Percentiles rank a stretch among this genome's conserved stretches.
Conservation (phyloP, 2,113 vertebrate species). For the Melanocharis versteri region DNA sequence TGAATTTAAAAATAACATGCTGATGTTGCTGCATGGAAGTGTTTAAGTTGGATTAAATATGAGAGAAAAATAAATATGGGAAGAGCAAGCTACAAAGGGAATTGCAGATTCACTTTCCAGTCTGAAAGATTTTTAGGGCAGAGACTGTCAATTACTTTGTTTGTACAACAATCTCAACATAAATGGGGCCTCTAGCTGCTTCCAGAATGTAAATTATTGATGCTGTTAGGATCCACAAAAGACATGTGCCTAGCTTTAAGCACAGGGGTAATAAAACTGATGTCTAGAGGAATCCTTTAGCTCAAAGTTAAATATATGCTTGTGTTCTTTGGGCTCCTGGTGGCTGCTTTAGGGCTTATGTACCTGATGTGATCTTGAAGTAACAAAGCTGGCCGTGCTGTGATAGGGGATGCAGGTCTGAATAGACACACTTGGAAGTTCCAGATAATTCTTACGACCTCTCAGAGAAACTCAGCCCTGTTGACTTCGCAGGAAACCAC, state of each 20-base stretch:
- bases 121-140: conserved; percentile 57
- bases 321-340: background rate
- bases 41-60: conserved; percentile 43
- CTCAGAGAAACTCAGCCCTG: background rate
- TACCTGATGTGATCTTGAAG: background rate
- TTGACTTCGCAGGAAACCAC: background rate
- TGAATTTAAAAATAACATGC: conserved; percentile 51
- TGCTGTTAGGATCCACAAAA: conserved; percentile 29
- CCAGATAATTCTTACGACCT: conserved; percentile 6
- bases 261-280: background rate
- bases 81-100: conserved; percentile 45
- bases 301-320: background rate
- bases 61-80: conserved; percentile 11
- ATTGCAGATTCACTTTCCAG: conserved; percentile 29
- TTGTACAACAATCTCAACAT: conserved; percentile 30
- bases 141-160: conserved; percentile 58
- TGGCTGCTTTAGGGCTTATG: background rate
- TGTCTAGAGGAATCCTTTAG: background rate
- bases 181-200: conserved; percentile 42
- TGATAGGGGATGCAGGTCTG: background rate
- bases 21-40: background rate
- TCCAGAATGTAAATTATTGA: conserved; percentile 40
- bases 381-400: background rate
- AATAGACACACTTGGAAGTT: background rate
- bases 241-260: conserved; percentile 10